A percentile compares a stretch with the other conserved stretches of the same genome.
phyloP scores from a whole-genome alignment of 2,888 invertebrate species.

The Drosophila silvestris region DNA sequence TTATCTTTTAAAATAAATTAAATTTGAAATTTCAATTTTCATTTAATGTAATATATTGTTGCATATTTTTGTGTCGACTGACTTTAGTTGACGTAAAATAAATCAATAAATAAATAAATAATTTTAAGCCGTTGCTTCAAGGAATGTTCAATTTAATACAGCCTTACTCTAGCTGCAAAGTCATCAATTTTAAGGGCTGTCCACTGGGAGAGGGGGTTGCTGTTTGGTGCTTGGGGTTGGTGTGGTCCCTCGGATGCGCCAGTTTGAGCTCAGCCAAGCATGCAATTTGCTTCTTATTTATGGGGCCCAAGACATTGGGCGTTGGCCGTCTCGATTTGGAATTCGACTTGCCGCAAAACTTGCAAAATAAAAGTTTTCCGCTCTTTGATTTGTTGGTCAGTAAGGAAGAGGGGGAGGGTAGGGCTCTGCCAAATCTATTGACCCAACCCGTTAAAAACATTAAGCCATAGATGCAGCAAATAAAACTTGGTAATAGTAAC shows the following conservation, averaged over 20 bases:
- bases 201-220: conserved; percentile 16
- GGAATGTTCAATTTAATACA: conserved; percentile 27
- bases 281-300: conserved; percentile 77
- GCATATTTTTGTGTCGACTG: neutral
- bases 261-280: conserved; percentile 54
- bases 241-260: conserved; percentile 33
- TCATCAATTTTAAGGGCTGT: conserved; percentile 66
- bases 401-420: neutral
- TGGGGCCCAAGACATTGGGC: conserved; percentile 60
- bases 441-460: conserved; percentile 64
- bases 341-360: conserved; percentile 58
- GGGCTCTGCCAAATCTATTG: conserved; percentile 61
- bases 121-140: neutral
- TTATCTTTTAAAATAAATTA: neutral
- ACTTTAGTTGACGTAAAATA: neutral
- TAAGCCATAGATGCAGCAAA: conserved; percentile 46
- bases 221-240: neutral
- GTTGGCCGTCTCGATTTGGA: conserved; percentile 45
- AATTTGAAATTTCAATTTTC: neutral
- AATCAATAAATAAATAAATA: neutral
- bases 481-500: conserved; percentile 48
- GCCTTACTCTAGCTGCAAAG: conserved; percentile 48
- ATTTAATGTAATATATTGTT: neutral
- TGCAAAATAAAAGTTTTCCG: conserved; percentile 78
- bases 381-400: conserved; percentile 76